phyloP scores from a whole-genome alignment of 1,140 invertebrate genomes.

The Plodia interpunctella region DNA sequence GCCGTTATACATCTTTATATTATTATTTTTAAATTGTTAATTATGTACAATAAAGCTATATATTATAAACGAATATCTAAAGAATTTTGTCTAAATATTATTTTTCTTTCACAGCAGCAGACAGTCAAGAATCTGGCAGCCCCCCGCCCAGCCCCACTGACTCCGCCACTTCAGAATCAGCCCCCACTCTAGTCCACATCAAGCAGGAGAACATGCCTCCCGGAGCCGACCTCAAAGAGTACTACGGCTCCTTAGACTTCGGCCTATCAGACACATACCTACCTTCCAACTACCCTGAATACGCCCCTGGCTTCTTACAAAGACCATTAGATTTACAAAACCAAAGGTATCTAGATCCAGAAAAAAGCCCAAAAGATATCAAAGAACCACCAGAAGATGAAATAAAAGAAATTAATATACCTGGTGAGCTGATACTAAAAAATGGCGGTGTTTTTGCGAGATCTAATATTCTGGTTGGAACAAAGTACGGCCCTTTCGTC shows the following conservation, averaged over 20 bases:
- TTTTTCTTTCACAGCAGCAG: slow-evolving; percentile 49
- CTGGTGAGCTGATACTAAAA: slow-evolving; percentile 70
- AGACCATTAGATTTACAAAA: slow-evolving; percentile 48
- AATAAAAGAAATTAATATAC: slow-evolving; percentile 38
- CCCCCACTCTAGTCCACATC: slow-evolving; percentile 69
- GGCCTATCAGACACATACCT: slow-evolving; percentile 57
- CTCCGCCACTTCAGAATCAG: slow-evolving; percentile 59
- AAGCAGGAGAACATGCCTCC: slow-evolving; percentile 70
- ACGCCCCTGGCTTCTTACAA: slow-evolving; percentile 41
- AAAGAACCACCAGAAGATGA: slow-evolving; percentile 49
- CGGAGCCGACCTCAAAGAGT: slow-evolving; percentile 61
- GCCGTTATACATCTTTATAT: too few species aligned
- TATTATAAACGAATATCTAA: too few species aligned
- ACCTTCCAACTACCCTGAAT: slow-evolving; percentile 46
- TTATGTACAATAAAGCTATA: too few species aligned
- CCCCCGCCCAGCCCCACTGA: slow-evolving; percentile 61
- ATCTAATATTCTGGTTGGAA: slow-evolving; percentile 77
- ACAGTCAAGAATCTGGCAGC: slow-evolving; percentile 69
- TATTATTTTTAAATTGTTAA: too few species aligned
- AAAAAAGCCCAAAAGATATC: slow-evolving; percentile 49
- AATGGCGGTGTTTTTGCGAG: slow-evolving; percentile 77
- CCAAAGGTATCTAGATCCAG: slow-evolving; percentile 43
- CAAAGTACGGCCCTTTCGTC: slow-evolving; percentile 83
- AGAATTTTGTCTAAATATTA: neutral
- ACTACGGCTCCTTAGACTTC: slow-evolving; percentile 57